phyloP scores from a whole-genome alignment of 2,888 invertebrate genomes.

The Amiota minor region DNA sequence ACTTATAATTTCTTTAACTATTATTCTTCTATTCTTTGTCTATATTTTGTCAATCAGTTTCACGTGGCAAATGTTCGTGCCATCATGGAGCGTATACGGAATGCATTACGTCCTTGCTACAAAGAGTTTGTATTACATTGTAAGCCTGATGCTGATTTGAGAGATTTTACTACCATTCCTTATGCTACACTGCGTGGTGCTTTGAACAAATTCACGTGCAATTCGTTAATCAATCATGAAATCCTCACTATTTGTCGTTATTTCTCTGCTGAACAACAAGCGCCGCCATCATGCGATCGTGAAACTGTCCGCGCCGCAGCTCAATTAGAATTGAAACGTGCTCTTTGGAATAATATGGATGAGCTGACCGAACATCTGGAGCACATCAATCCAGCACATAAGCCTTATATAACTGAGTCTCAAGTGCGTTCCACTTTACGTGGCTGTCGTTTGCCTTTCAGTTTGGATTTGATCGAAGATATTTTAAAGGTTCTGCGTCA shows the following conservation, averaged over 20 bases:
- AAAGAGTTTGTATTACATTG: constrained; percentile 85
- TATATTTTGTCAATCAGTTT: constrained; percentile 75
- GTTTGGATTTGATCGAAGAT: constrained; percentile 79
- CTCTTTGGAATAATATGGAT: constrained; percentile 82
- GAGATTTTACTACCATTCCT: constrained; percentile 54
- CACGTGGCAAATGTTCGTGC: constrained; percentile 81
- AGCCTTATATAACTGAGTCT: constrained; percentile 77
- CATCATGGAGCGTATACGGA: constrained; percentile 84
- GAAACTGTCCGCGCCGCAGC: constrained; percentile 78
- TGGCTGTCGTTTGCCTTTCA: constrained; percentile 82
- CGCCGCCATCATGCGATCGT: constrained; percentile 71
- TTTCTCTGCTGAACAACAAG: constrained; percentile 79
- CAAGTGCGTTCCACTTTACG: constrained; percentile 80
- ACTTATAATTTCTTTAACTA: not conserved
- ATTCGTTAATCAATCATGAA: constrained; percentile 83
- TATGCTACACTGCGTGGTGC: constrained; percentile 75
- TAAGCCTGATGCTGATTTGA: constrained; percentile 71
- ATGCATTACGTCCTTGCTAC: constrained; percentile 80
- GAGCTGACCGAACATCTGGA: constrained; percentile 77
- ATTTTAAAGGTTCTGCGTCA: constrained; percentile 78
- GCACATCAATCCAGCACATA: constrained; percentile 76
- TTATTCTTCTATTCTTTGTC: not conserved
- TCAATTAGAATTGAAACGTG: constrained; percentile 82
- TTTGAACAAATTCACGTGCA: constrained; percentile 75
- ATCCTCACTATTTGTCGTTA: constrained; percentile 83